These are phyloP conservation scores for Philaethria dido DNA, from an alignment of 2,888 invertebrate genomes.

Conservation along the genomic window DNA sequence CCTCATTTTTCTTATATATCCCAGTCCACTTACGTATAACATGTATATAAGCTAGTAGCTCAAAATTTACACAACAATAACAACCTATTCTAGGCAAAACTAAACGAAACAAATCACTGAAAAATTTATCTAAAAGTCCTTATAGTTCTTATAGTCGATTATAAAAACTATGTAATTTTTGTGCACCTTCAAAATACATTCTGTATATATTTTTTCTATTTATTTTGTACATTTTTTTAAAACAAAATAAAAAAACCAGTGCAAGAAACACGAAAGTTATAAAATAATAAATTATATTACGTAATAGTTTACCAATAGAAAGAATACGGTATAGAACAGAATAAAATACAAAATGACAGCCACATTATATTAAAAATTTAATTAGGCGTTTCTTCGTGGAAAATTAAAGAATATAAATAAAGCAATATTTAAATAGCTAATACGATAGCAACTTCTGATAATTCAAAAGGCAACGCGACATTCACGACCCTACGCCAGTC, in stretches of 20 bases:
- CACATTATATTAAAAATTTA: not conserved
- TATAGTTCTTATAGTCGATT: not conserved
- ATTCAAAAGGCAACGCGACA: slow-evolving; percentile 10
- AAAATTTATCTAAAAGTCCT: slow-evolving; percentile 22
- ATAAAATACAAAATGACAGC: slow-evolving; percentile 1
- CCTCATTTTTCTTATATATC: slow-evolving; percentile 46
- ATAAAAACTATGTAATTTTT: slow-evolving; percentile 4
- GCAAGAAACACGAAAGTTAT: not conserved
- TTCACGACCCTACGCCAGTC: slow-evolving; percentile 6
- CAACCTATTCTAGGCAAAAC: slow-evolving; percentile 34
- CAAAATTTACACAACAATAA: slow-evolving; percentile 49
- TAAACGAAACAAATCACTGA: slow-evolving; percentile 18
- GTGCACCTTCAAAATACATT: slow-evolving; percentile 15
- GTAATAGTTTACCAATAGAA: not conserved
- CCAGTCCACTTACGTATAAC: slow-evolving; percentile 56
- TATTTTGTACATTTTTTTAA: slow-evolving; percentile 18
- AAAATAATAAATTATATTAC: not conserved
- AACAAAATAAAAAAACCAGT: not conserved
- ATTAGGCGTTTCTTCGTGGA: slow-evolving; percentile 2
- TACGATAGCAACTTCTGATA: slow-evolving; percentile 17
- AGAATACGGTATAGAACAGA: not conserved
- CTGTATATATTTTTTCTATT: not conserved
- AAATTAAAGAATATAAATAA: slow-evolving; percentile 17
- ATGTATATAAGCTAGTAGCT: slow-evolving; percentile 41
- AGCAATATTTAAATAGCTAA: slow-evolving; percentile 19